phyloP scores from a whole-genome alignment of 2,113 vertebrate species.

The Crotophaga sulcirostris region DNA sequence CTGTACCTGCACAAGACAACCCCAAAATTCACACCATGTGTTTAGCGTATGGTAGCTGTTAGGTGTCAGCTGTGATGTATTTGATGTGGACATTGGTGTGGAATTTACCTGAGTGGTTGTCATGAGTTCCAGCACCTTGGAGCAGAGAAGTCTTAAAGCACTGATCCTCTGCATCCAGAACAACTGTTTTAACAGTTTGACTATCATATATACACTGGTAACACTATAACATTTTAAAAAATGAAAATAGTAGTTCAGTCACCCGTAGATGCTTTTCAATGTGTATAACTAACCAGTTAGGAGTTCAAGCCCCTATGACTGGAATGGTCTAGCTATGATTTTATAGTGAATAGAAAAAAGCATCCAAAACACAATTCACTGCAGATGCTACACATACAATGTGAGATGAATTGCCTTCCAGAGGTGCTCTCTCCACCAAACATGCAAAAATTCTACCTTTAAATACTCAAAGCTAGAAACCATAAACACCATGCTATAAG shows the following conservation, averaged over 20 bases:
- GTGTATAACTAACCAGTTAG: not conserved
- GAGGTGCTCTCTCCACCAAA: not conserved
- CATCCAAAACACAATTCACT: not conserved
- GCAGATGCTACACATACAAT: not conserved
- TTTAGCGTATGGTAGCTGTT: not conserved
- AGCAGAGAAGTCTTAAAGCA: not conserved
- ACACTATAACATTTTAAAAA: not conserved
- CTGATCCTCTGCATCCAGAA: not conserved
- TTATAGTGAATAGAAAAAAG: not conserved
- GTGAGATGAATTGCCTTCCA: not conserved
- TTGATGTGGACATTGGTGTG: accelerated
- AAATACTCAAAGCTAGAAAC: not conserved
- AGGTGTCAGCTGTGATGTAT: not conserved
- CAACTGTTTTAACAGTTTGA: not conserved
- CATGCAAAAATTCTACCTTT: not conserved
- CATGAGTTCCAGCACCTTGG: not conserved
- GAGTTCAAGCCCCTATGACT: not conserved
- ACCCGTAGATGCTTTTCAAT: not conserved
- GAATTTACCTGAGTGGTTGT: not conserved
- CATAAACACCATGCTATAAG: not conserved
- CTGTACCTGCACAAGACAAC: too few relatives aligned
- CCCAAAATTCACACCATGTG: too few relatives aligned
- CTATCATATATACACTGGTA: not conserved
- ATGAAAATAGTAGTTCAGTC: not conserved
- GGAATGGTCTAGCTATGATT: not conserved